Evolutionary conservation across 2,113 vertebrate species (phyloP).

Genomic region (Myrmecobius fasciatus): DNA sequence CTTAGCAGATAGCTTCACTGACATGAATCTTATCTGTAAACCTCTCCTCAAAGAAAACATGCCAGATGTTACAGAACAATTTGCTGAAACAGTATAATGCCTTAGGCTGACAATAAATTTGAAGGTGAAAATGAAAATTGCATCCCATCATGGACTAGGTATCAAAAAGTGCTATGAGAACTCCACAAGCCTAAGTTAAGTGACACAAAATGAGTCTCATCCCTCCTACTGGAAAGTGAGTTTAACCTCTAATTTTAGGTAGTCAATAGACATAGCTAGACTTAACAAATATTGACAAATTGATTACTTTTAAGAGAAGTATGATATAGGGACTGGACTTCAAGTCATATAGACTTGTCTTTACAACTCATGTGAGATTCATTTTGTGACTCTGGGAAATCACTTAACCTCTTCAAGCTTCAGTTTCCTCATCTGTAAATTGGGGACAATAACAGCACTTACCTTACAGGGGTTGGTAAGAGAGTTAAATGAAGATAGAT

Average conservation of each 20-base stretch:
- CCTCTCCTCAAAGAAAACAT: neutral
- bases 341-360: neutral
- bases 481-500: neutral
- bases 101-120: neutral
- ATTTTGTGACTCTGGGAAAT: too few species aligned
- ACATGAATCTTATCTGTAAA: neutral
- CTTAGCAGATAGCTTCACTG: neutral
- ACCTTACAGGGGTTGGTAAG: neutral
- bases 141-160: neutral
- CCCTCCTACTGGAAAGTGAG: neutral
- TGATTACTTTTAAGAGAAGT: neutral
- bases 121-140: neutral
- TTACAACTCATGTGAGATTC: neutral
- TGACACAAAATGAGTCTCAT: neutral
- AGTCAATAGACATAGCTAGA: neutral
- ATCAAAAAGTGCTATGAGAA: neutral
- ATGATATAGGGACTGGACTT: neutral
- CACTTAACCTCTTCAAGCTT: too few species aligned
- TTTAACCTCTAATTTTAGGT: neutral
- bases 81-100: neutral
- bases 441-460: neutral
- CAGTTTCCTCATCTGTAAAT: neutral
- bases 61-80: neutral
- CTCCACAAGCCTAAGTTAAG: neutral
- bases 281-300: neutral